Evolutionary conservation across 1,140 invertebrate genomes (phyloP).

Genomic region (Drosophila oshimai): DNA sequence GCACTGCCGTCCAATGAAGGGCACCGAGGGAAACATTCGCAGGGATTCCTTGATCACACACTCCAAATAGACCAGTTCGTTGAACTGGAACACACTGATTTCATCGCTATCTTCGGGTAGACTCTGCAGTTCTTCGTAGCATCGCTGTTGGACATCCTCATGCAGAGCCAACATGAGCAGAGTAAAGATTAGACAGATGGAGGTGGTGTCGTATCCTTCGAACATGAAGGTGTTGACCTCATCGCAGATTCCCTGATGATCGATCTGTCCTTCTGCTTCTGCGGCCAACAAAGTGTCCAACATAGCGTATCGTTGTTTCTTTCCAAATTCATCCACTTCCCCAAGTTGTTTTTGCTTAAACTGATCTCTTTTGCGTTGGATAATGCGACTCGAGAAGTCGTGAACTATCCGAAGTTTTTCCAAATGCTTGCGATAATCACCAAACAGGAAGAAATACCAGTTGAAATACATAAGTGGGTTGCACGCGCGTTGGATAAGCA

Average conservation of each 20-base stretch:
- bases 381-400: constrained; percentile 68
- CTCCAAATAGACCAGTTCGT: constrained; percentile 87
- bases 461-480: constrained; percentile 58
- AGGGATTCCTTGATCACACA: constrained; percentile 86
- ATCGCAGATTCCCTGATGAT: constrained; percentile 88
- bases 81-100: constrained; percentile 83
- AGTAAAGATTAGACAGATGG: constrained; percentile 85
- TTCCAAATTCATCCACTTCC: constrained; percentile 36
- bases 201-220: constrained; percentile 90
- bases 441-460: constrained; percentile 52
- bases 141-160: constrained; percentile 86
- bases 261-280: constrained; percentile 84
- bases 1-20: constrained; percentile 85
- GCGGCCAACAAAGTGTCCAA: constrained; percentile 89
- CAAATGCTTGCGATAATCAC: constrained; percentile 39
- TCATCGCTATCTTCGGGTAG: constrained; percentile 42
- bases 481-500: constrained; percentile 55
- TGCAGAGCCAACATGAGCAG: constrained; percentile 86
- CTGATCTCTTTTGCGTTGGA: constrained; percentile 53
- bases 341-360: constrained; percentile 23
- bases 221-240: constrained; percentile 94
- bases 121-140: constrained; percentile 82
- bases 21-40: constrained; percentile 87
- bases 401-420: constrained; percentile 58
- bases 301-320: constrained; percentile 88